A percentile compares a stretch with the other conserved stretches of the same genome.
phyloP scores from a whole-genome alignment of 2,888 invertebrate genomes.

The Polylopha cassiicola region DNA sequence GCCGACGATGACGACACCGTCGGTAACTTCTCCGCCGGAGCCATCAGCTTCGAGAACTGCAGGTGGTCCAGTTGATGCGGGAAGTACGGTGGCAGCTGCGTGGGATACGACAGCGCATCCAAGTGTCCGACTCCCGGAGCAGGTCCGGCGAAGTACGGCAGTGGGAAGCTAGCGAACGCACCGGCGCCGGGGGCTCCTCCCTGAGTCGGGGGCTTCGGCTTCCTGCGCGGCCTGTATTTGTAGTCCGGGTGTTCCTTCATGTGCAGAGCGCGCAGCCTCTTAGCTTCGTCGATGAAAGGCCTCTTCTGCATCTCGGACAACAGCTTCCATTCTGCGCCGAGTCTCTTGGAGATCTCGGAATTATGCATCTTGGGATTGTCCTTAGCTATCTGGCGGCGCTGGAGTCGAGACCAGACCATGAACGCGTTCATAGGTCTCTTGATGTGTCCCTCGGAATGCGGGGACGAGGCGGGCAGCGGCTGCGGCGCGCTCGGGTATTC shows the following conservation, averaged over 20 bases:
- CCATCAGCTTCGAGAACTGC: constrained; percentile 79
- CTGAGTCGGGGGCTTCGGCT: constrained; percentile 84
- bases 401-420: constrained; percentile 97
- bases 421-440: constrained; percentile 99
- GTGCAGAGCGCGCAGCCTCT: constrained; percentile 89
- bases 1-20: constrained; percentile 67
- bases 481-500: constrained; percentile 65
- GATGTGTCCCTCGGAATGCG: constrained; percentile 85
- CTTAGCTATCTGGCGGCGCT: constrained; percentile 93
- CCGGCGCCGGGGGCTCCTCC: constrained; percentile 67
- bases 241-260: constrained; percentile 96
- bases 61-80: constrained; percentile 84
- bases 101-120: constrained; percentile 80
- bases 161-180: constrained; percentile 80
- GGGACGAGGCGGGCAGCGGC: constrained; percentile 66
- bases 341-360: constrained; percentile 91
- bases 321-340: constrained; percentile 96
- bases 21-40: constrained; percentile 65
- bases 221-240: constrained; percentile 91
- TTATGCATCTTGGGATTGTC: constrained; percentile 97
- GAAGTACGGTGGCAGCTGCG: constrained; percentile 86
- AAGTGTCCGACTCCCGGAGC: constrained; percentile 75
- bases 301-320: constrained; percentile 91
- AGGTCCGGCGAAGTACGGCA: constrained; percentile 80
- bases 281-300: constrained; percentile 97